Percentiles rank a stretch among this genome's conserved stretches.
Conservation (phyloP, 2,113 vertebrate genomes). For the Nerophis ophidion region DNA sequence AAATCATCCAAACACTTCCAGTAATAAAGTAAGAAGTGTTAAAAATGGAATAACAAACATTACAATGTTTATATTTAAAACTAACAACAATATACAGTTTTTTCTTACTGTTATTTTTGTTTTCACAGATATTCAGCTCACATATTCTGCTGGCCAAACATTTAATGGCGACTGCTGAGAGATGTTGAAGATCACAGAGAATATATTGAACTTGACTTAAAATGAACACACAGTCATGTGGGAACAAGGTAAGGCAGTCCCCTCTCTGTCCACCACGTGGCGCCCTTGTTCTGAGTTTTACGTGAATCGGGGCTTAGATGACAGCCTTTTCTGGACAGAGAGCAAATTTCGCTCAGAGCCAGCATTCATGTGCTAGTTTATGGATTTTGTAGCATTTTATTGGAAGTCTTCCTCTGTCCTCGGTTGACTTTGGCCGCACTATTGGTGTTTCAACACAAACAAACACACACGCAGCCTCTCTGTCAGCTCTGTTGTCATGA, state of each 20-base stretch:
- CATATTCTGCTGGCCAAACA: conserved; percentile 10
- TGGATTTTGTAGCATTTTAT: conserved; percentile 24
- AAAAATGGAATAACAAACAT: no score
- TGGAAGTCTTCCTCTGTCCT: conserved; percentile 10
- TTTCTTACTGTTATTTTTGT: not conserved
- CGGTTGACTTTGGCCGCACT: conserved; percentile 8
- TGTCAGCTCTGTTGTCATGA: conserved; percentile 14
- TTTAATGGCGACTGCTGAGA: not conserved
- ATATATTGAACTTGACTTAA: not conserved
- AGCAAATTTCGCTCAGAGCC: conserved; percentile 4
- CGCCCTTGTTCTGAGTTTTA: conserved; percentile 25
- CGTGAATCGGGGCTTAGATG: not conserved
- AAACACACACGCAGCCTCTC: conserved; percentile 14
- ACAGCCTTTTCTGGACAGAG: conserved; percentile 10
- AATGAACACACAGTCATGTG: not conserved
- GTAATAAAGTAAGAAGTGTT: no score
- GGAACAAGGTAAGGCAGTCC: not conserved
- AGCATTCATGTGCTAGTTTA: conserved; percentile 10
- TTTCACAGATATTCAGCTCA: conserved; percentile 25
- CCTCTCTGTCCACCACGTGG: conserved; percentile 44
- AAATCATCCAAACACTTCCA: no score
- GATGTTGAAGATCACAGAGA: conserved; percentile 1
- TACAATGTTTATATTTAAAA: no score
- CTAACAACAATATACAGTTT: no score
- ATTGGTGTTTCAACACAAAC: conserved; percentile 6